Evolutionary conservation across 2,113 vertebrate species (phyloP), one percentile per base, ranked within the genome.

Genomic region (Ceyx melanurus): DNA sequence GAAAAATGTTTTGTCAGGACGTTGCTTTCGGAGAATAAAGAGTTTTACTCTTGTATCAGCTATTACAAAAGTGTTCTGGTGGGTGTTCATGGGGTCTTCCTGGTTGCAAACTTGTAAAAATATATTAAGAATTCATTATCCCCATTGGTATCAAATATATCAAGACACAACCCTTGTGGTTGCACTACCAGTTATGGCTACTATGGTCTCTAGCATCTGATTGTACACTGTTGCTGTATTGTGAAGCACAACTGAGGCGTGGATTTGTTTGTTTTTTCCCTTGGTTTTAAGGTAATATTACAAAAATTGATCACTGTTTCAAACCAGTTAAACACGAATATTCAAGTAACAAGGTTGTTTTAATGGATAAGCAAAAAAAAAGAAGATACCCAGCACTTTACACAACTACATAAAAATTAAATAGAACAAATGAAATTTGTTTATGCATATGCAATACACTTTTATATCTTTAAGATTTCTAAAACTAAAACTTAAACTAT

Each of bases 291-390:
- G 89, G 87, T 94, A 81, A 71, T 68, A 54, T 91, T 87, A 96
- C 94, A 94, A 94, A 96, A 94, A 66, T 61, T 78, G 91, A 95
- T 94, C 94, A 87, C 95, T 76, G 93, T 96, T 96, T 89, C 94
- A 89, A 92, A 96, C 96, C 96, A 97, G 96, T 97, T 95, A 96
- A 92, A 95, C 95, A 97, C 94, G 40, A 90, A 96, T 93, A 97
- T 98, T 98, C 98, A 98, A 98, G 97, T 98, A 98, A 98, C 94
- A 96, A 96, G 97, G 96, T 94, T 94, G 94, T 97, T 94, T 95
- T 94, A 92, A 96, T 97, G 97, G 94, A 75, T 89, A 96, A 95
- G 92, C 37, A 77, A 92, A 75, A 96, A 46, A 96, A 93, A 93
- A 84, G 90, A 96, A 64, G 85, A 96, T 90, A 94, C 86, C 97